Base-by-base conservation (phyloP, 2,888 invertebrate genomes). In the Cordilura impudica region DNA sequence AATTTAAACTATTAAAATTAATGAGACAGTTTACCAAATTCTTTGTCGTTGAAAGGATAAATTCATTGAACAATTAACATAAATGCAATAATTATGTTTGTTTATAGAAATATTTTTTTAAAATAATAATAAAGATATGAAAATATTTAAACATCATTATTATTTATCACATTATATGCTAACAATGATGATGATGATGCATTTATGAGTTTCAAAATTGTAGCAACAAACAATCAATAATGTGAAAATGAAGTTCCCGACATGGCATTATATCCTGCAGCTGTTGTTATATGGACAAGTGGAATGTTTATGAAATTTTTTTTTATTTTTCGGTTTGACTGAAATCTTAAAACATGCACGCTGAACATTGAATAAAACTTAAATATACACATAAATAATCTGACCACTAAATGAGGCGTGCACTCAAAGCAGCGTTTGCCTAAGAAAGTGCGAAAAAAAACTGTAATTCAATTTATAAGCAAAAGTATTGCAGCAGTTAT, bases 201-300 rank as follows among this genome's bases (percentile, higher is more conserved):
- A 54, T 45, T 45, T 35, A 43, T 54, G 10, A 39, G 4, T 39
- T 39, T 39, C 35, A 5, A 53, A 53, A n/a, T 16, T 16, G n/a
- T 51, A 49, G 7, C 35, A 29, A 39, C 12, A 35, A 69, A 31
- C 16, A 56, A 49, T 69, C 21, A 49, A 58, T 54, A 23, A 58
- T 35, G 7, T 35, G 23, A 35, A 69, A 23, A 26, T 56, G 3
- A 29, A 31, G 31, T 53, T 53, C 26, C 10, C 23, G 53, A 53
- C 2, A 66, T 45, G 54, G n/a, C 29, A 18, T 2, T 12, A 47
- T 39, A 49, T 49, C 58, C 51, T 70, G 60, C 60, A 70, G 70
- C 51, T 60, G 43, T 43, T 51, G 26, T 43, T 70, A 43, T 39
- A 70, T 29, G 51, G 70, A 60, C 39, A 70, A 70, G 60, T 60